Percentiles rank a stretch among this genome's conserved stretches.
Evolutionary conservation across 2,113 vertebrate species (phyloP).

Genomic region (Lamprologus speciosus): DNA sequence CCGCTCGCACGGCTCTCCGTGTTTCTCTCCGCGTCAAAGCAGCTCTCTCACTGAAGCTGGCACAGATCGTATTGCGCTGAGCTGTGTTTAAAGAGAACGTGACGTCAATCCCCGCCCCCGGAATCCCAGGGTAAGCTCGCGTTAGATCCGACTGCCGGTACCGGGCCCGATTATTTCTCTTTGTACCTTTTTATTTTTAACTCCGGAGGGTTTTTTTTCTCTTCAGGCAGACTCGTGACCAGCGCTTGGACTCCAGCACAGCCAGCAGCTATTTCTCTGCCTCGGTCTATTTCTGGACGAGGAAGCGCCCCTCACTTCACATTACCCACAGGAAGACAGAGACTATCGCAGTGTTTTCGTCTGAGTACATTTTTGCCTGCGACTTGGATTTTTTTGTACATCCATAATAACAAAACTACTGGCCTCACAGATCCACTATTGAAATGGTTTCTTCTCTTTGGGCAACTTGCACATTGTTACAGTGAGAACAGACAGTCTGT

Average conservation of each 20-base stretch:
- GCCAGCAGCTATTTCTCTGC: slow-evolving; percentile 24
- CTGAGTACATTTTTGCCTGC: neutral
- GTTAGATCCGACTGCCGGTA: slow-evolving; percentile 1
- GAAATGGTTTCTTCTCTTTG: neutral
- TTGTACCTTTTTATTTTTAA: neutral
- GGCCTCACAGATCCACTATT: neutral
- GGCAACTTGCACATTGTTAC: neutral
- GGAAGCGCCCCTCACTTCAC: slow-evolving; percentile 1
- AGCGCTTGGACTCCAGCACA: neutral
- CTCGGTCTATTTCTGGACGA: slow-evolving; percentile 34
- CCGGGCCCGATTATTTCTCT: neutral
- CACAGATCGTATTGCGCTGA: slow-evolving; percentile 53
- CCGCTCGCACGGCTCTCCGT: neutral
- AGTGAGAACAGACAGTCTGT: no score
- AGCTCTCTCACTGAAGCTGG: slow-evolving; percentile 7
- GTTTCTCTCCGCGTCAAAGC: neutral
- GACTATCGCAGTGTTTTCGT: neutral
- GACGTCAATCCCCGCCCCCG: slow-evolving; percentile 68
- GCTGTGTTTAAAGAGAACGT: slow-evolving; percentile 70
- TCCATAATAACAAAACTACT: neutral
- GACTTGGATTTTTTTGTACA: neutral
- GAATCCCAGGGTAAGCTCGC: slow-evolving; percentile 72
- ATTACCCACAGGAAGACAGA: neutral
- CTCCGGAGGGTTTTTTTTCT: neutral
- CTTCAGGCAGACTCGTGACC: slow-evolving; percentile 37